These are phyloP conservation scores for Orchesella flavescens DNA, from an alignment of 2,888 invertebrate species.

Conservation along the genomic window DNA sequence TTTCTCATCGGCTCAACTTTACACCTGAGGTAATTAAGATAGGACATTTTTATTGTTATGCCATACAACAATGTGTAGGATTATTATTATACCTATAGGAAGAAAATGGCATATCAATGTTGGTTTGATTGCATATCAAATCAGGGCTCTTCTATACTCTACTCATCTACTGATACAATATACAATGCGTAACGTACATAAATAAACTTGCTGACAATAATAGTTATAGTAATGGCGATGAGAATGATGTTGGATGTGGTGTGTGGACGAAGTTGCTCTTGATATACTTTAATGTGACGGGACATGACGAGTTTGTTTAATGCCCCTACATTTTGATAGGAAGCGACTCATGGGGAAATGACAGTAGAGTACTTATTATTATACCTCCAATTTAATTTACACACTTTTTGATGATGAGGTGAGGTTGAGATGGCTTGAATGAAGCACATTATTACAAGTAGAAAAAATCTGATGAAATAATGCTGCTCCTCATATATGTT, in stretches of 20 bases:
- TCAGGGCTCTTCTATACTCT: not conserved
- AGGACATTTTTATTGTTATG: not conserved
- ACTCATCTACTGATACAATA: constrained; percentile 1
- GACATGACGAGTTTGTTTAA: constrained; percentile 22
- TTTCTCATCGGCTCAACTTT: constrained; percentile 37
- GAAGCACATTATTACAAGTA: not conserved
- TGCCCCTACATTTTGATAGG: constrained; percentile 11
- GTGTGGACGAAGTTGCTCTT: constrained; percentile 16
- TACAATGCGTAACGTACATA: constrained; percentile 3
- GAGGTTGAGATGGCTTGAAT: not conserved
- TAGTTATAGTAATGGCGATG: constrained; percentile 21
- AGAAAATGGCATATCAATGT: not conserved
- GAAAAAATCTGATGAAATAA: constrained; percentile 13
- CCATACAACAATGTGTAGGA: too few species aligned
- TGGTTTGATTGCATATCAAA: not conserved
- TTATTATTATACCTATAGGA: too few species aligned
- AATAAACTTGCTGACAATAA: constrained; percentile 5
- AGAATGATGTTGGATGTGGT: not conserved
- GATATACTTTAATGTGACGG: constrained; percentile 13
- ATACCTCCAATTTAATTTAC: constrained; percentile 20
- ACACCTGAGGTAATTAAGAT: constrained; percentile 54
- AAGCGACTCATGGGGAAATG: too few species aligned
- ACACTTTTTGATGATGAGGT: constrained; percentile 12
- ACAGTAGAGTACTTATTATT: constrained; percentile 22
- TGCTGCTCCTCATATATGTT: not conserved